Evolutionary conservation across 2,797 vertebrate genomes (phyloP).

Genomic region (Scleropages formosus): DNA sequence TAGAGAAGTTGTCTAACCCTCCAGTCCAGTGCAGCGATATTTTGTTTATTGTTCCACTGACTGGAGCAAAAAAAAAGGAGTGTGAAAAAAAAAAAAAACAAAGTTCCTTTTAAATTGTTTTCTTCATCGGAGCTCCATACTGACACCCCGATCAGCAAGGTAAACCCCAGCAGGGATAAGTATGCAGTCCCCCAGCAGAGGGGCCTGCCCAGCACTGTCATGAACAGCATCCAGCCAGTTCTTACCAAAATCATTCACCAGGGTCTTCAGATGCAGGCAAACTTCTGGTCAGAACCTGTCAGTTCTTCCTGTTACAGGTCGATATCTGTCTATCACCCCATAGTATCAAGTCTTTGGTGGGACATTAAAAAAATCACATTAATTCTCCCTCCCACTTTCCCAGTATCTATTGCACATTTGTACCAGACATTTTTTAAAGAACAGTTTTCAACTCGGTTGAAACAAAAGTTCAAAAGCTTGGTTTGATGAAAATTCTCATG

Average conservation of each 20-base stretch:
- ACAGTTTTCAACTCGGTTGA: too few relatives aligned
- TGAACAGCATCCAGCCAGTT: conserved; percentile 95
- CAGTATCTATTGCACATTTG: too few relatives aligned
- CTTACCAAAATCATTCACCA: conserved; percentile 96
- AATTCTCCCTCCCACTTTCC: too few relatives aligned
- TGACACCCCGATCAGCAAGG: conserved; percentile 95
- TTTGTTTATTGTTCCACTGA: conserved; percentile 54
- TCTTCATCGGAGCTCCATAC: conserved; percentile 91
- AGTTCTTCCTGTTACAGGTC: too few relatives aligned
- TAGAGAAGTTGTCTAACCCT: not conserved
- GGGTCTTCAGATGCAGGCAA: conserved; percentile 93
- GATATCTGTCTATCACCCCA: too few relatives aligned
- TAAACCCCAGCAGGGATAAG: conserved; percentile 94
- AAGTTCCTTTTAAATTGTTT: conserved; percentile 95
- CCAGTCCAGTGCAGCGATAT: not conserved
- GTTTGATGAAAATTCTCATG: too few relatives aligned
- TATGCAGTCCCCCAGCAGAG: conserved; percentile 95
- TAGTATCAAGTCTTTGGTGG: too few relatives aligned
- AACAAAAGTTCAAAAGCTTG: too few relatives aligned
- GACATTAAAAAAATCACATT: too few relatives aligned
- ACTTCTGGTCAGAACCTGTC: conserved; percentile 79
- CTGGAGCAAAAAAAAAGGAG: conserved; percentile 97
- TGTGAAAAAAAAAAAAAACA: conserved; percentile 96
- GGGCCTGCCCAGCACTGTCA: conserved; percentile 92
- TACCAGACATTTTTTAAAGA: too few relatives aligned